These are phyloP conservation scores for Propithecus perrieri DNA, from an alignment of 2,797 vertebrate genomes.

Conservation along the genomic window DNA sequence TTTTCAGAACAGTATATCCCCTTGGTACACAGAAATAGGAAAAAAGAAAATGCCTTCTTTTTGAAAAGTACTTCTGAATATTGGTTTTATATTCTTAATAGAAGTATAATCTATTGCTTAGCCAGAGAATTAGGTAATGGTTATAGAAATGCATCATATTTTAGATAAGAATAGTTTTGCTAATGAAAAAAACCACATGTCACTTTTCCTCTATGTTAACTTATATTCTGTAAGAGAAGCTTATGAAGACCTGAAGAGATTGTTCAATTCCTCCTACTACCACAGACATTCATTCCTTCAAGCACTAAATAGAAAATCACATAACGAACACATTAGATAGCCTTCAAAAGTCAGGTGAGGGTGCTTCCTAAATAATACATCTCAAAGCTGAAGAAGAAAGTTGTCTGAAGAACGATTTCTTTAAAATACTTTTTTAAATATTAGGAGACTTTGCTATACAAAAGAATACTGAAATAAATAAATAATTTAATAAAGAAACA, in stretches of 20 bases:
- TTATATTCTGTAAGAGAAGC: conserved; percentile 40
- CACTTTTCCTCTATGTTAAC: conserved; percentile 29
- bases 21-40: not conserved
- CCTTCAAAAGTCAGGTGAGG: conserved; percentile 24
- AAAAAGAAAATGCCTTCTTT: not conserved
- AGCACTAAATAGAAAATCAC: conserved; percentile 55
- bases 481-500: conserved; percentile 14
- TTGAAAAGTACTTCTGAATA: conserved; percentile 25
- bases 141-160: not conserved
- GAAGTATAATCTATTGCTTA: conserved; percentile 10
- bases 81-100: not conserved
- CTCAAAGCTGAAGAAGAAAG: not conserved
- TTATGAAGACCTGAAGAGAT: conserved; percentile 63
- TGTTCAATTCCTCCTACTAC: not conserved
- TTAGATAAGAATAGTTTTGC: conserved; percentile 9
- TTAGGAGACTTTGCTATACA: not conserved
- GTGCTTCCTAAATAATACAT: not conserved
- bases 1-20: not conserved
- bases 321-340: conserved; percentile 7
- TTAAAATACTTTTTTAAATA: conserved; percentile 30
- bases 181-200: conserved; percentile 16
- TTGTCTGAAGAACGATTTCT: not conserved
- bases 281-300: conserved; percentile 40
- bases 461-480: not conserved
- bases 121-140: not conserved